Evolutionary conservation across 2,888 invertebrate species (phyloP).

Genomic region (Nycteola revayana): DNA sequence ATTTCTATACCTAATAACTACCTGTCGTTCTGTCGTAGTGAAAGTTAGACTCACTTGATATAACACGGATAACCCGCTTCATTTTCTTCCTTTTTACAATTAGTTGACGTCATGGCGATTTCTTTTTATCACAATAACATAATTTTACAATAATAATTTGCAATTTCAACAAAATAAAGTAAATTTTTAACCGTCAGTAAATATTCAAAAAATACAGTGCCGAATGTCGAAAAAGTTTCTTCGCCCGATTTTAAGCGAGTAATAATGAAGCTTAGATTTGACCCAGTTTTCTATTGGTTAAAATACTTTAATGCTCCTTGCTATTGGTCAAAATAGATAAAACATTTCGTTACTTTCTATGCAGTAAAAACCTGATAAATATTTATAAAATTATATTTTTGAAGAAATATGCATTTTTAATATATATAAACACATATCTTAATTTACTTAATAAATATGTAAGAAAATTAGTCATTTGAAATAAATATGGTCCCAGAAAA

Average conservation of each 20-base stretch:
- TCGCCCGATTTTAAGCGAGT: constrained; percentile 8
- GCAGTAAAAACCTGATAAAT: background rate
- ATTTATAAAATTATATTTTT: too few species aligned
- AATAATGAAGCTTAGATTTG: background rate
- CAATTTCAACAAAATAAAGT: constrained; percentile 8
- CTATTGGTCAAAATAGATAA: constrained; percentile 1
- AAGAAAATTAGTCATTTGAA: too few species aligned
- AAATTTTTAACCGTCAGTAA: constrained; percentile 45
- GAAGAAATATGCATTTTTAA: too few species aligned
- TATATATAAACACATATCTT: too few species aligned
- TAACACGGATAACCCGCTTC: constrained; percentile 83
- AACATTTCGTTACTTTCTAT: constrained; percentile 4
- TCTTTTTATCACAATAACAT: constrained; percentile 10
- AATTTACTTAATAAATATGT: too few species aligned
- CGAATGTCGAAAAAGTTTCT: constrained; percentile 7
- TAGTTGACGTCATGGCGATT: constrained; percentile 47
- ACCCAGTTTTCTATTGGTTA: constrained; percentile 11
- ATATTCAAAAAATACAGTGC: constrained; percentile 41
- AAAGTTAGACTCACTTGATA: constrained; percentile 77
- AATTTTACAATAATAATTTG: constrained; percentile 1
- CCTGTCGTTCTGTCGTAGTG: constrained; percentile 31
- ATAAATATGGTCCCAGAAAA: too few species aligned
- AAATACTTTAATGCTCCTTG: background rate
- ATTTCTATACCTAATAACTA: constrained; percentile 6
- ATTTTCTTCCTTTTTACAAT: constrained; percentile 82